Conservation (phyloP, 2,797 vertebrate genomes). For the Typhlichthys subterraneus region DNA sequence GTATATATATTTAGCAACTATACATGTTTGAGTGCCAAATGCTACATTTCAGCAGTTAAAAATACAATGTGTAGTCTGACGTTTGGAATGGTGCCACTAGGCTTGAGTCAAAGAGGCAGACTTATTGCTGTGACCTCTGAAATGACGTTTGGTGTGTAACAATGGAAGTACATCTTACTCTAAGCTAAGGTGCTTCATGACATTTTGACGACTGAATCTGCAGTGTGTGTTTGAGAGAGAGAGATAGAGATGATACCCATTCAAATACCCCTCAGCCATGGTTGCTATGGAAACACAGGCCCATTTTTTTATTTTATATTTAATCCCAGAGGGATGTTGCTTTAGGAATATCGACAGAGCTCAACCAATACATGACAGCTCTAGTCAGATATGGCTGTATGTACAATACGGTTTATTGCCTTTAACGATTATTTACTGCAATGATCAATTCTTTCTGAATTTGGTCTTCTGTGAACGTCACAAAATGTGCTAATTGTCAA, state of each 20-base stretch:
- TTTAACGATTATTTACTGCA: neutral
- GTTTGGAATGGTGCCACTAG: neutral
- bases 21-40: conserved; percentile 67
- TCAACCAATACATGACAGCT: too few species aligned
- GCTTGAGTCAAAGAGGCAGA: neutral
- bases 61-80: conserved; percentile 19
- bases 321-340: conserved; percentile 12
- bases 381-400: too few species aligned
- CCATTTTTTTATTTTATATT: conserved; percentile 8
- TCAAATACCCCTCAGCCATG: neutral
- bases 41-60: conserved; percentile 20
- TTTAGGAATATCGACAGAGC: neutral
- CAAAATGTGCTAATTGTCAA: too few species aligned
- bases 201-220: conserved; percentile 29
- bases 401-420: neutral
- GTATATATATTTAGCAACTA: conserved; percentile 52
- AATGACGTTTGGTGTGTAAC: conserved; percentile 9
- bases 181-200: conserved; percentile 27
- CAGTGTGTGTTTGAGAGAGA: neutral
- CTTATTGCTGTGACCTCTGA: conserved; percentile 8
- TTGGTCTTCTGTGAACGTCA: too few species aligned
- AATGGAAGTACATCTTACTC: conserved; percentile 13
- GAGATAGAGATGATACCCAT: conserved; percentile 3
- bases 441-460: too few species aligned
- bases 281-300: conserved; percentile 49